Base-by-base conservation (phyloP, 2,888 invertebrate species). In the Idaea straminata region DNA sequence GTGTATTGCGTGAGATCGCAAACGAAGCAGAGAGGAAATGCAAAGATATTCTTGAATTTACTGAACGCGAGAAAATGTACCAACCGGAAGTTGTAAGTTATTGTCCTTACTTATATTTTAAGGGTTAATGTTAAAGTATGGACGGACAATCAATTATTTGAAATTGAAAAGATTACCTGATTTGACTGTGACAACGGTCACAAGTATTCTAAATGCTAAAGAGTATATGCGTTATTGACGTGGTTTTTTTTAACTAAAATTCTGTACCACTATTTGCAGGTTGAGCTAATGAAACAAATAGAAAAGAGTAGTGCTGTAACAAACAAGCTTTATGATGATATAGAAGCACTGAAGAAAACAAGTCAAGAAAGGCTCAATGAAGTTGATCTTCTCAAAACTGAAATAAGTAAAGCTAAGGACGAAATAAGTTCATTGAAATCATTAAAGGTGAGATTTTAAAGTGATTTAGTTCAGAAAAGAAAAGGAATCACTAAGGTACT, bases 61-160 rank as follows among this genome's bases (percentile, higher is more conserved):
- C 95, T 1, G 91, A 92, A 64, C 83, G 94, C 70, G 96, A 96
- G 80, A 95, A 94, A 68, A 91, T 94, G 63, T 85, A 91, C 67
- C 73, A 85, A 5, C 88, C 90, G 15, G 83, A 82, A 64, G 89
- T 92, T 73, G 93, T 93, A 80, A 84, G 83, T 73, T 25, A 16
- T 58, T 57, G 7, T 15, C 7, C 15, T 13, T 57, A 57, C 15
- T 15, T 1, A 57, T 57, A 57, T 15, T 3, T 58, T 16, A 58
- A 15, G 6, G 6, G 15, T 57, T 15, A 57, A 6, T 5, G 5
- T 4, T 15, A 15, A 57, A 57, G 6, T 1, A 57, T 5, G 3
- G 0, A 57, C 7, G 0, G 15, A 57, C 1, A 15, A 57, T 13
- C 57, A 3, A 5, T 57, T 2, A 13, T 2, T 57, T 15, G 5